phyloP scores from a whole-genome alignment of 2,113 vertebrate species.

The Rhagologus leucostigma region DNA sequence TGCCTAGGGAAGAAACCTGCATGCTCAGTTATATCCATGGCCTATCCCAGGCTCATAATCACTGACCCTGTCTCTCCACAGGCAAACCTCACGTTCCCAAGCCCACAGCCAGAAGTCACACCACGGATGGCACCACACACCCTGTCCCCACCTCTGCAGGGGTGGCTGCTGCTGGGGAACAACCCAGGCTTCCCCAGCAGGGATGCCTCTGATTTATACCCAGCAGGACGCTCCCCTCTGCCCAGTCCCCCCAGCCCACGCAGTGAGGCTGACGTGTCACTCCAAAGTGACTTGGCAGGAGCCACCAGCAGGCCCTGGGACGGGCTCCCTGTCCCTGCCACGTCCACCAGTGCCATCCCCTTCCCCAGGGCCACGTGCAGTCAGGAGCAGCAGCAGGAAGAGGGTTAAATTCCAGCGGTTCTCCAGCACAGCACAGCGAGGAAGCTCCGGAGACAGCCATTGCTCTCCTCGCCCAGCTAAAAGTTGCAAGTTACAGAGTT shows the following conservation, averaged over 20 bases:
- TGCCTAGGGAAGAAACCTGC: not conserved
- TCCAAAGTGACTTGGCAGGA: not conserved
- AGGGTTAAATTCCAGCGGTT: not conserved
- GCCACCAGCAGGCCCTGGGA: not conserved
- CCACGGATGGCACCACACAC: accelerated
- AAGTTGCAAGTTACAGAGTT: not conserved
- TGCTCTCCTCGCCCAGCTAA: not conserved
- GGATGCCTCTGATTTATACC: not conserved
- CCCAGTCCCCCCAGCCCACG: not conserved
- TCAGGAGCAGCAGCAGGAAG: accelerated
- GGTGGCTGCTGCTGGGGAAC: accelerated
- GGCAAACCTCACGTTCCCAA: accelerated
- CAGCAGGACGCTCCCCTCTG: not conserved
- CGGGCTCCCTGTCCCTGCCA: not conserved
- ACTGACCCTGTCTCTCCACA: not conserved
- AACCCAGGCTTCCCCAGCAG: not conserved
- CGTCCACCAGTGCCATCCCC: not conserved
- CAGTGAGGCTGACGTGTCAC: accelerated
- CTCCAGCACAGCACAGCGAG: not conserved
- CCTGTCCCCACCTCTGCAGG: not conserved
- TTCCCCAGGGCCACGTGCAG: not conserved
- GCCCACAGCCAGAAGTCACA: not conserved
- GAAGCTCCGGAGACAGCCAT: not conserved
- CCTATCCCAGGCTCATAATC: not conserved
- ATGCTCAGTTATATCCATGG: not conserved